Conservation (phyloP, 2,888 invertebrate genomes). For the Thalpophila matura region DNA sequence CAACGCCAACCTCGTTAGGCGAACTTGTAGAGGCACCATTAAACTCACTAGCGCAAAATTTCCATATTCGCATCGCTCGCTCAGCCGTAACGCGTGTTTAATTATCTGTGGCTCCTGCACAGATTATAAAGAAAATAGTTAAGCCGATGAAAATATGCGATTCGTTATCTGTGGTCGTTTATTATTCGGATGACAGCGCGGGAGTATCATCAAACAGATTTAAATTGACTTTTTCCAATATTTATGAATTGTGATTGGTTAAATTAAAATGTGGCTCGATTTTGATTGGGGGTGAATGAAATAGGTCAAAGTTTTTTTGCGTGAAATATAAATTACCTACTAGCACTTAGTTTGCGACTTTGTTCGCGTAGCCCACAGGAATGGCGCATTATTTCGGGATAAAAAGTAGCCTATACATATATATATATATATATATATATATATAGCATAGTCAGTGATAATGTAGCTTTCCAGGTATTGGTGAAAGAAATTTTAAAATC, state of each 20-base stretch:
- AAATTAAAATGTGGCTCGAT: constrained; percentile 20
- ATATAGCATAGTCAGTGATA: no score
- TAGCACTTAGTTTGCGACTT: no score
- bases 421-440: no score
- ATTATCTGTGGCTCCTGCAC: constrained; percentile 50
- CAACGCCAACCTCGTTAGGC: constrained; percentile 32
- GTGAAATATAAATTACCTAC: neutral
- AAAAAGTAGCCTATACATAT: no score
- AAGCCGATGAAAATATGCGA: constrained; percentile 54
- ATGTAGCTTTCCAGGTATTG: no score
- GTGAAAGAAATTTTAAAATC: no score
- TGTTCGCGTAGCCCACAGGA: no score
- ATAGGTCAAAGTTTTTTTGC: constrained; percentile 10
- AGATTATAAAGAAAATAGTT: constrained; percentile 48
- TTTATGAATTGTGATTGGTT: constrained; percentile 41
- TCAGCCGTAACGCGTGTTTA: constrained; percentile 53
- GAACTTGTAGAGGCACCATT: constrained; percentile 34
- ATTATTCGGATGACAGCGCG: constrained; percentile 53
- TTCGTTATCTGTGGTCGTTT: constrained; percentile 48
- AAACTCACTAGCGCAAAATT: constrained; percentile 31
- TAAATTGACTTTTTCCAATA: constrained; percentile 39
- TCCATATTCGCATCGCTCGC: constrained; percentile 45
- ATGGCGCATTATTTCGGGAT: no score
- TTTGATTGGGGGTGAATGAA: constrained; percentile 36
- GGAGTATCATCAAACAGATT: constrained; percentile 29